These are phyloP conservation scores for Albula goreensis DNA, from an alignment of 2,113 vertebrate species.

Conservation along the genomic window DNA sequence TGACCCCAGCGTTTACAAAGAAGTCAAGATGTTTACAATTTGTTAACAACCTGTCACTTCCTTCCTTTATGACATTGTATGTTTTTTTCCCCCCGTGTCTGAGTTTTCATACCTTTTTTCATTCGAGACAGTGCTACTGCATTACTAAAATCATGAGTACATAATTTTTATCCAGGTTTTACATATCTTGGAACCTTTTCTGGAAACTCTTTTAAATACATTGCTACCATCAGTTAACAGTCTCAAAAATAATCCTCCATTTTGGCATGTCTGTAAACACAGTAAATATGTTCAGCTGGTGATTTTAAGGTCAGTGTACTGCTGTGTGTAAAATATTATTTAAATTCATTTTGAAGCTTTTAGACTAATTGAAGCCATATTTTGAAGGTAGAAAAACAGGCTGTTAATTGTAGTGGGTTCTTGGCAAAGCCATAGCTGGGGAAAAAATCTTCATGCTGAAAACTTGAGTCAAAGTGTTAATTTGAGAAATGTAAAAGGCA, in stretches of 20 bases:
- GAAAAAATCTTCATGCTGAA: background rate
- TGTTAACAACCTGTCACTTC: constrained; percentile 40
- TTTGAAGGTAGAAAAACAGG: background rate
- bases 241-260: background rate
- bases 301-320: background rate
- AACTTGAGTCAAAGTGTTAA: background rate
- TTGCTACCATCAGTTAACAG: background rate
- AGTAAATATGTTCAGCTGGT: background rate
- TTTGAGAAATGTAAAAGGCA: background rate
- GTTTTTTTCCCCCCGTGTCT: no score
- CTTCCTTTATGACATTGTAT: constrained; percentile 28
- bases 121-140: no score
- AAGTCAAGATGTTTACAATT: constrained; percentile 34
- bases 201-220: background rate
- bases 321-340: background rate
- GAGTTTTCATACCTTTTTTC: no score
- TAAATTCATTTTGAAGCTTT: background rate
- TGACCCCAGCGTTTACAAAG: constrained; percentile 43
- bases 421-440: background rate
- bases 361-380: background rate
- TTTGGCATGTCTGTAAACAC: background rate
- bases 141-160: no score
- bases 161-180: no score
- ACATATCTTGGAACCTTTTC: no score
- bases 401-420: background rate